These are phyloP conservation scores for Tinamus major DNA, from an alignment of 2,797 vertebrate species.

Conservation along the genomic window DNA sequence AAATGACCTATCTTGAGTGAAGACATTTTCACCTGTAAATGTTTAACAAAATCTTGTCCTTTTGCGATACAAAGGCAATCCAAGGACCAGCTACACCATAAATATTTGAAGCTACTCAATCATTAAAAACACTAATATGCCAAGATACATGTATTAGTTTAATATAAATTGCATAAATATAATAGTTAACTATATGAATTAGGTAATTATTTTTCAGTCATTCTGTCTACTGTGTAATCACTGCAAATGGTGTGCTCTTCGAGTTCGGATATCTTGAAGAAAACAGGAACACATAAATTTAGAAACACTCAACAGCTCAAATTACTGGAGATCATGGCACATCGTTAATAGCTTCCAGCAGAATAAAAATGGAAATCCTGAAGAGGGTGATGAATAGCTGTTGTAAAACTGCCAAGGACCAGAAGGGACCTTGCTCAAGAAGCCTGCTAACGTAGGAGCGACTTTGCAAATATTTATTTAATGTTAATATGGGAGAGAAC, in stretches of 20 bases:
- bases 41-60: neutral
- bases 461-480: constrained; percentile 69
- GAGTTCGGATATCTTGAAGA: neutral
- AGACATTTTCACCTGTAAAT: neutral
- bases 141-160: neutral
- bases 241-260: neutral
- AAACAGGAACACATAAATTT: constrained; percentile 39
- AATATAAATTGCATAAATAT: neutral
- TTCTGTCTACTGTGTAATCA: neutral
- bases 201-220: neutral
- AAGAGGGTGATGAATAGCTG: constrained; percentile 32
- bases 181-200: neutral
- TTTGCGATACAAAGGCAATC: neutral
- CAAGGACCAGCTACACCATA: neutral
- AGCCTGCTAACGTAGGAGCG: constrained; percentile 43
- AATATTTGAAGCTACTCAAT: neutral
- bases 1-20: neutral
- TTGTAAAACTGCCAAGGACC: constrained; percentile 59
- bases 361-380: constrained; percentile 44
- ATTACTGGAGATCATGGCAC: neutral
- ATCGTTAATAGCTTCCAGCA: constrained; percentile 22
- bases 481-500: constrained; percentile 30
- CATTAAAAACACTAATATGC: neutral
- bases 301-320: constrained; percentile 45
- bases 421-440: constrained; percentile 43